Evolutionary conservation across 2,888 invertebrate genomes (phyloP), one percentile per base, ranked within the genome.

Genomic region (Cerceris rybyensis): DNA sequence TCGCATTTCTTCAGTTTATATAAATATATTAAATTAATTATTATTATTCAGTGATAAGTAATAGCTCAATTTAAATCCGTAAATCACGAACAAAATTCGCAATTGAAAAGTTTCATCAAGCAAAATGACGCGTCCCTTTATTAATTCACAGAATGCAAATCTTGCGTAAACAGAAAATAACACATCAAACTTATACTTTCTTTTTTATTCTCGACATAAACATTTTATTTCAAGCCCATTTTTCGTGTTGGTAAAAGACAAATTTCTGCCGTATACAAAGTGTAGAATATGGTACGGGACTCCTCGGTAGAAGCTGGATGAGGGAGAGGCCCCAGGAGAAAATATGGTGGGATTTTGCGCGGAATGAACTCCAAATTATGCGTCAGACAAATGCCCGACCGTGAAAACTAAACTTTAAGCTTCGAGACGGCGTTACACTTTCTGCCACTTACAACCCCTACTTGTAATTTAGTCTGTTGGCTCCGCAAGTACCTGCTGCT

Each of bases 341-440:
- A 88, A 86, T 86, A 88, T 81, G 79, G 75, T 66, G 70, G 86
- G 85, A 87, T 88, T 87, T 85, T 72, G 75, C 73, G 82, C 74
- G 80, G 75, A 86, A 89, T 87, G 83, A 87, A 88, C 87, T 87
- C 81, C 85, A 81, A 88, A 90, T 88, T 89, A 88, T 87, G 86
- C 86, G 82, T 83, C 85, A 84, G 88, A 88, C 86, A 89, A 89
- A 90, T 89, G 86, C 82, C 75, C 80, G 85, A 75, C 84, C 88
- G 81, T 88, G 88, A 88, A 87, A 88, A 87, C 81, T 88, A 84
- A 88, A 88, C 84, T 86, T 86, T 80, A 83, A 88, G 87, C 86
- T 85, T 87, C 79, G 84, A 87, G 82, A 80, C 77, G 77, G 76
- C 72, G 70, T 81, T 76, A 84, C 83, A 83, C 70, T 82, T 83